Evolutionary conservation across 2,113 vertebrate species (phyloP), one percentile per base, ranked within the genome.

Genomic region (Tangachromis dhanisi): DNA sequence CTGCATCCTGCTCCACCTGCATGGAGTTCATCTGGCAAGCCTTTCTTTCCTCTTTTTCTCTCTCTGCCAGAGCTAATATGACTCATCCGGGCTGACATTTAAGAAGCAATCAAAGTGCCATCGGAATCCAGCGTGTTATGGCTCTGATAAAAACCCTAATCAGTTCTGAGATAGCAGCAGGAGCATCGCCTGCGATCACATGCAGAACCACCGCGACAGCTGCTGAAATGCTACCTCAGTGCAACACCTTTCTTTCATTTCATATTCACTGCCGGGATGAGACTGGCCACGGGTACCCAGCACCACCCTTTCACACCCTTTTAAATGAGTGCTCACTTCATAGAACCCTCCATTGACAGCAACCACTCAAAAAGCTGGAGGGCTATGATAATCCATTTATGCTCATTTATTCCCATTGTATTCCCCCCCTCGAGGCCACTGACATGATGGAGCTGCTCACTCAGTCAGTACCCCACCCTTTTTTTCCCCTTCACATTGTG

Each of bases 311-410:
- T 88, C 85, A 91, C 90, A 91, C 92, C 90, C 89, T 93, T 66
- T 94, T 93, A 92, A 92, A 95, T 73, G 51, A 94, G 94, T 87
- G 89, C 92, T 88, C 94, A 93, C 94, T 95, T 88, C 90, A 95
- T 87, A 81, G 81, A 81, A 86, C 57, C 94, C 87, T 93, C 92
- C 83, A 88, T 63, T 90, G 93, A 92, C 90, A 91, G 83, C 80
- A 87, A 92, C 83, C 94, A 95, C 94, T 96, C 91, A 87, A 93
- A 71, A 94, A 91, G 86, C 92, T 94, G 87, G 91, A 94, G 94
- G 94, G 92, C 92, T 94, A 54, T 95, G 90, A 93, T 95, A 95
- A 96, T 95, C 95, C 94, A 95, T 94, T 95, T 95, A 95, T 85
- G 90, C 91, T 93, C 92, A 95, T 96, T 95, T 94, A 94, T 96